These are phyloP conservation scores for Hecatera dysodea DNA, from an alignment of 2,888 invertebrate species.

Conservation along the genomic window DNA sequence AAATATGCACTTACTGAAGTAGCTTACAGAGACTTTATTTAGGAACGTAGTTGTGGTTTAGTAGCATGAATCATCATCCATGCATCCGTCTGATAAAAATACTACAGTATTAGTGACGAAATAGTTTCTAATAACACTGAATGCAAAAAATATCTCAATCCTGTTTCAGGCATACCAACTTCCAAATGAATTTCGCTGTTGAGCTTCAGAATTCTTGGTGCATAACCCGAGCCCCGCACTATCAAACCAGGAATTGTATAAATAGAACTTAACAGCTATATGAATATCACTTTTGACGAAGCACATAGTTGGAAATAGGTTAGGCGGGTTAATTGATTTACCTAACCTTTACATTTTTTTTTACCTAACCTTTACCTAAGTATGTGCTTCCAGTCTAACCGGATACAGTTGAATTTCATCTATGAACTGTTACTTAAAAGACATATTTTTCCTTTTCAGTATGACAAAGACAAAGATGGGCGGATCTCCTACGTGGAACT, in stretches of 20 bases:
- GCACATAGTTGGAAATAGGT: too few relatives aligned
- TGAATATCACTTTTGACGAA: too few relatives aligned
- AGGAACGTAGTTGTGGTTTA: neutral
- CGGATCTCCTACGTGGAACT: slow-evolving; percentile 93
- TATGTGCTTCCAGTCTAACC: too few relatives aligned
- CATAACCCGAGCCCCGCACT: too few relatives aligned
- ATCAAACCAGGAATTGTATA: too few relatives aligned
- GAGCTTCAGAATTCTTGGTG: too few relatives aligned
- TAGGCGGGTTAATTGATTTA: too few relatives aligned
- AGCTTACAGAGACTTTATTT: slow-evolving; percentile 20
- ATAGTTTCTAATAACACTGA: neutral
- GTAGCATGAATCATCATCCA: slow-evolving; percentile 30
- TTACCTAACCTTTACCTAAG: too few relatives aligned
- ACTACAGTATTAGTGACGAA: neutral
- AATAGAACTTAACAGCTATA: too few relatives aligned
- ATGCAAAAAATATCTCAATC: neutral
- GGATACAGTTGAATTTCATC: too few relatives aligned
- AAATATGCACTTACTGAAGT: neutral
- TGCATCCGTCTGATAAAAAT: slow-evolving; percentile 22
- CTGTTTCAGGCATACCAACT: neutral
- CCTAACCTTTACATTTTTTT: too few relatives aligned
- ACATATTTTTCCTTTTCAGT: slow-evolving; percentile 85
- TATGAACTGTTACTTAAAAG: too few relatives aligned
- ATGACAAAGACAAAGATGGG: slow-evolving; percentile 94
- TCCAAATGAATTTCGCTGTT: neutral